Base-by-base conservation (phyloP, 1,140 invertebrate genomes). In the Cherax quadricarinatus region DNA sequence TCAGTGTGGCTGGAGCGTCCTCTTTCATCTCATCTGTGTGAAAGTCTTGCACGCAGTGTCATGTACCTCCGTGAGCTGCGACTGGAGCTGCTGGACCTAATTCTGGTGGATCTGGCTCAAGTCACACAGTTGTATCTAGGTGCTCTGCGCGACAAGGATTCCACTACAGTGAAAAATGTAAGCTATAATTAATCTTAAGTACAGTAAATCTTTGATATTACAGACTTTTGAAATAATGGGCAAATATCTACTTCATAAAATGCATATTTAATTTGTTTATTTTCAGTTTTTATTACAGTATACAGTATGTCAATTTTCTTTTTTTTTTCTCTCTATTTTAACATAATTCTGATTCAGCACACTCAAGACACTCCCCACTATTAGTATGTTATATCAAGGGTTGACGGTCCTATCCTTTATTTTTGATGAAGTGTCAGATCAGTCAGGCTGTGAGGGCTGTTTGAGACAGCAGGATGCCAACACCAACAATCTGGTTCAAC, bases 1-100 rank as follows among this genome's bases (percentile, higher is more conserved):
- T 86, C 78, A 12, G 49, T 87, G 10, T 91, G 90, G 90, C 53
- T 91, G 53, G 90, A 91, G 24, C 90, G 90, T n/a, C 90, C 90
- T 51, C 79, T 91, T 9, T n/a, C 90, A 30, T 6, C 53, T 49
- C 41, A 48, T n/a, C 62, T 91, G 30, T 79, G 84, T 70, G 90
- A 91, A 41, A 78, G 84, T 16, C n/a, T 87, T 18, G 90, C 90
- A 18, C 48, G 90, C 10, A 70, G 21, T 24, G 85, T 91, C 7
- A 79, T 62, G 78, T 91, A 82, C 48, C 70, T 91, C 6, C 30
- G 84, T 16, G 90, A 91, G 49, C 78, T 91, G 12, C 83, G 90
- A 0, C 14, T 91, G n/a, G 73, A 60, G 24, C 79, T 81, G 30
- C 53, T 91, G 0, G 78, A 81, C 41, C 48, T 86, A 4, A 91